A percentile compares a stretch with the other conserved stretches of the same genome.
phyloP scores from a whole-genome alignment of 2,113 vertebrate species.

The zebrafish (Danio rerio) region GRCz12tu NC_133189.1:21925501-21926000 shows the following conservation, averaged over 20 bases:
- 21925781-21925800: not conserved
- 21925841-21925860: not conserved
- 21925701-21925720: too few species aligned
- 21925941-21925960: conserved; percentile 34
- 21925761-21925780: not conserved
- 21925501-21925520: too few species aligned
- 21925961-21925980: conserved; percentile 34
- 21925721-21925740: too few species aligned
- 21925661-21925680: too few species aligned
- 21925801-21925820: not conserved
- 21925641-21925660: too few species aligned
- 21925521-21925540: too few species aligned
- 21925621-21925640: too few species aligned
- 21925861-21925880: not conserved
- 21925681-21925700: too few species aligned
- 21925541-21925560: too few species aligned
- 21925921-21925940: not conserved
- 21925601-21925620: too few species aligned
- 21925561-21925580: too few species aligned
- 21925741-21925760: not conserved
- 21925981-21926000: conserved; percentile 1
- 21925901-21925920: conserved; percentile 7
- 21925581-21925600: too few species aligned
- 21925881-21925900: not conserved
- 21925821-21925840: not conserved